Evolutionary conservation across 2,888 invertebrate genomes (phyloP).

Genomic region (Drosophila formosana): DNA sequence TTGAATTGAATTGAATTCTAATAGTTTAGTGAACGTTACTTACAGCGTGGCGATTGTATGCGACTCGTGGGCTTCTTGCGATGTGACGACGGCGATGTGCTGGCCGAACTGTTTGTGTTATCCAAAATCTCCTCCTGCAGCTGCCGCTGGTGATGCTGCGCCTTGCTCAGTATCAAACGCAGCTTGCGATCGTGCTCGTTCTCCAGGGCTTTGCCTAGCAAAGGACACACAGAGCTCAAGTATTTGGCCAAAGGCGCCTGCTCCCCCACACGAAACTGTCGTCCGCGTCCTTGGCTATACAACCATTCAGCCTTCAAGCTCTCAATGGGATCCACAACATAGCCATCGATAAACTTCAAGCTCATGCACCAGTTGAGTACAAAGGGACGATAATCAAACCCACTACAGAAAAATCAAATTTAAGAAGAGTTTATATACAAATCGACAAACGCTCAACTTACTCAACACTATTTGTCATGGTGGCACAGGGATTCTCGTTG

Average conservation of each 20-base stretch:
- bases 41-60: constrained; percentile 85
- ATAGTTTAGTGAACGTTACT: constrained; percentile 26
- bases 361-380: constrained; percentile 97
- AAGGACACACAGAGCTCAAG: constrained; percentile 92
- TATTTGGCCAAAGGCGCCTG: constrained; percentile 93
- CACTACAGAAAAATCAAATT: constrained; percentile 86
- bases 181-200: constrained; percentile 95
- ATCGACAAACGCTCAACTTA: constrained; percentile 84
- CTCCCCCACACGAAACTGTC: constrained; percentile 94
- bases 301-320: constrained; percentile 97
- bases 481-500: constrained; percentile 94
- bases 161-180: constrained; percentile 94
- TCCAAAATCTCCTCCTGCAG: constrained; percentile 89
- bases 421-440: no score
- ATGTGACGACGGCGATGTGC: constrained; percentile 84
- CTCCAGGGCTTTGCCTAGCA: constrained; percentile 92
- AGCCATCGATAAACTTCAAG: constrained; percentile 94
- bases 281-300: constrained; percentile 96
- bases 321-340: constrained; percentile 95
- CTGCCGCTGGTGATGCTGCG: constrained; percentile 95
- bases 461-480: constrained; percentile 88
- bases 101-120: constrained; percentile 82
- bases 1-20: no score
- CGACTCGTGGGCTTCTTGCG: constrained; percentile 84
- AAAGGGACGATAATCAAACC: constrained; percentile 96